Base-by-base conservation (phyloP, 2,113 vertebrate species). In the Mustela lutreola region DNA sequence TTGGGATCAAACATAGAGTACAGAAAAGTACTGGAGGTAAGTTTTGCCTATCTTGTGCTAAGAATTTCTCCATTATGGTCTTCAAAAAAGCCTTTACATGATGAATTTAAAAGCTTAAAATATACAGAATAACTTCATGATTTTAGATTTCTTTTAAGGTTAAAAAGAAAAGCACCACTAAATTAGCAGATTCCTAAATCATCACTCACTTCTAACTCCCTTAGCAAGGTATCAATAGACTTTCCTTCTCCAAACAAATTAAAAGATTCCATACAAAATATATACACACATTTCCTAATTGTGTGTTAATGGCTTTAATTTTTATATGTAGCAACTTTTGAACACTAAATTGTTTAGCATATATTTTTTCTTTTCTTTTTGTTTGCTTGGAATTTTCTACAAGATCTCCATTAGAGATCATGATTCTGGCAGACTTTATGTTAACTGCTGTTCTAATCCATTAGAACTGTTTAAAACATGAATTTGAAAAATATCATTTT, bases 161-260 rank as follows among this genome's bases (percentile, higher is more conserved):
- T 80, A 89, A 93, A 98, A 97, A 82, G 48, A 89, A 36, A 9
- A 53, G 7, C 28, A 95, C 45, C 60, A 78, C 62, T 78, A 81
- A 28, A 86, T 75, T 18, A 75, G n/a, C 89, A 91, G 31, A 92
- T 28, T 91, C 45, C 28, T 48, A 81, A 76, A 26, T 79, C 12
- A 75, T 50, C 94, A 78, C 18, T 79, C 21, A 89, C 50, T 63
- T 97, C 33, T 10, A 95, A 22, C 83, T 93, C 96, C 80, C 24
- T 73, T 42, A 9, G 42, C 60, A 94, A 97, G 91, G 50, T 78
- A 81, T 86, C 14, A 83, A 93, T 78, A 76, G 78, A 73, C 5
- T 86, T 39, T 92, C 53, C 78, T 87, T 96, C 81, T 94, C 39
- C 63, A 95, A 87, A 89, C 24, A 94, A 95, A 92, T 45, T 91